phyloP scores from a whole-genome alignment of 1,140 invertebrate genomes.

The Triops cancriformis region DNA sequence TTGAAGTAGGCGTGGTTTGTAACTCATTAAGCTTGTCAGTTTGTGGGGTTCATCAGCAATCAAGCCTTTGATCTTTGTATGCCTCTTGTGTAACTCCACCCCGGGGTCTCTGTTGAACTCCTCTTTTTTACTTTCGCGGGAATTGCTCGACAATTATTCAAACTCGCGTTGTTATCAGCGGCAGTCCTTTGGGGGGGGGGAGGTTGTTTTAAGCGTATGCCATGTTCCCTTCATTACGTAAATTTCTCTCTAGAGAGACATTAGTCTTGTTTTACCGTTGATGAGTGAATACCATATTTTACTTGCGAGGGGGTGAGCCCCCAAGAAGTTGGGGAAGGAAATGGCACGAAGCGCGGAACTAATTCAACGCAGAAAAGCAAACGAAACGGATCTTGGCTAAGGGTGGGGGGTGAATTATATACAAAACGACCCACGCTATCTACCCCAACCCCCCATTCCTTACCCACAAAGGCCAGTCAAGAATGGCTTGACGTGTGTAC shows the following conservation, averaged over 20 bases:
- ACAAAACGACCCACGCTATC: neutral
- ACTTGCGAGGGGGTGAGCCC: neutral
- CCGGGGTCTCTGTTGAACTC: neutral
- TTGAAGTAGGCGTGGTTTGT: neutral
- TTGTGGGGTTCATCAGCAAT: constrained; percentile 7
- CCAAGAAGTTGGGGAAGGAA: neutral
- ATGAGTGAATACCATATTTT: constrained; percentile 6
- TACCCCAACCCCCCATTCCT: neutral
- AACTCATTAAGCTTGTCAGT: neutral
- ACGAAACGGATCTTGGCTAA: neutral
- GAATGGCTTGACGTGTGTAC: constrained; percentile 9
- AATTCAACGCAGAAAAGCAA: neutral
- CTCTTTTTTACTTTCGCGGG: neutral
- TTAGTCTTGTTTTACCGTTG: neutral
- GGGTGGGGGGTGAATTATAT: neutral
- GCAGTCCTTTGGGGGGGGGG: neutral
- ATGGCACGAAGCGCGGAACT: neutral
- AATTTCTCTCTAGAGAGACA: constrained; percentile 10
- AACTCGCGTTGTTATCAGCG: neutral
- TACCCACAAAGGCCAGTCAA: neutral
- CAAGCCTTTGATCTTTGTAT: neutral
- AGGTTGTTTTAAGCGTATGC: neutral
- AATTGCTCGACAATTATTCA: constrained; percentile 5
- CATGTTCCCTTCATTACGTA: constrained; percentile 9
- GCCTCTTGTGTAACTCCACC: neutral